phyloP scores from a whole-genome alignment of 2,797 vertebrate species.

The Intellagama lesueurii region DNA sequence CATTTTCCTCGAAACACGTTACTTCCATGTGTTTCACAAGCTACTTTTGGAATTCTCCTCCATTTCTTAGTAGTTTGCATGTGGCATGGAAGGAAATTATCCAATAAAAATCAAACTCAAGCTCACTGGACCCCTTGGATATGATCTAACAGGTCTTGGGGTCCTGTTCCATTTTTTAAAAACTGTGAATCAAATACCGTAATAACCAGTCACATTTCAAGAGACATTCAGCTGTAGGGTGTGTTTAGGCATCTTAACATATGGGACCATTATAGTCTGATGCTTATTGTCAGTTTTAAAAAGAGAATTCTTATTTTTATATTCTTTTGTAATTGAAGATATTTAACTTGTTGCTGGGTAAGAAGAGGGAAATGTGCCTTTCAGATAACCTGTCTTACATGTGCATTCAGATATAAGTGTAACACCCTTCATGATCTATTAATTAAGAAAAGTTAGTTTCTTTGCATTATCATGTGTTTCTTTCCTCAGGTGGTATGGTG shows the following conservation, averaged over 20 bases:
- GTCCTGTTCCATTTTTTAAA: background rate
- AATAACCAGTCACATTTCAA: background rate
- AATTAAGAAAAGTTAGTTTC: background rate
- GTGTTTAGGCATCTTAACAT: background rate
- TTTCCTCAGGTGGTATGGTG: constrained; percentile 85
- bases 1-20: background rate
- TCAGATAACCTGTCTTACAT: background rate
- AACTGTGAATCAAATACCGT: background rate
- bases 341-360: background rate
- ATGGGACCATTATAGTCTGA: background rate
- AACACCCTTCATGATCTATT: background rate
- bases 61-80: background rate
- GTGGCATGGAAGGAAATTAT: background rate
- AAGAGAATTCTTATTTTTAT: background rate
- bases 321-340: background rate
- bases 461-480: background rate
- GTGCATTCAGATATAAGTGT: background rate
- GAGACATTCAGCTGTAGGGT: background rate
- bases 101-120: background rate
- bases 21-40: background rate
- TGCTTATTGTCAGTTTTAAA: background rate
- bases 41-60: background rate
- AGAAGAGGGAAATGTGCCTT: background rate
- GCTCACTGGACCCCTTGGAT: background rate
- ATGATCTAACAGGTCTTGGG: background rate